Evolutionary conservation across 2,113 vertebrate genomes (phyloP).

Genomic region (Carlito syrichta): DNA sequence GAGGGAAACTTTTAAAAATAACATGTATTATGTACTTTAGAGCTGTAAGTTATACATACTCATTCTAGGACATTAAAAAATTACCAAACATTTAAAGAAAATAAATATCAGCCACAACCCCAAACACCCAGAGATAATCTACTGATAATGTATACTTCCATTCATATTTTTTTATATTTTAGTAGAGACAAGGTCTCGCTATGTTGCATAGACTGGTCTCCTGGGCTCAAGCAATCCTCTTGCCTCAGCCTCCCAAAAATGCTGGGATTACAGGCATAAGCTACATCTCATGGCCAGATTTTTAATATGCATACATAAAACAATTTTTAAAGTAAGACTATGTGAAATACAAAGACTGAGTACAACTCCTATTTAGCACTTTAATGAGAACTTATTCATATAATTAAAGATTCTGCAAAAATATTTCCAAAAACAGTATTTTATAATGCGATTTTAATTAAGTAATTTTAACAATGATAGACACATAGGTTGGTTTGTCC

Average conservation of each 20-base stretch:
- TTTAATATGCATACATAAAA: neutral
- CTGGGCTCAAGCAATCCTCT: neutral
- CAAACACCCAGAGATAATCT: slow-evolving; percentile 27
- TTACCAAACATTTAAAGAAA: slow-evolving; percentile 37
- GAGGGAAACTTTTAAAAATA: slow-evolving; percentile 15
- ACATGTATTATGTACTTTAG: neutral
- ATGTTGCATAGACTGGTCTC: neutral
- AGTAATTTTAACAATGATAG: slow-evolving; percentile 10
- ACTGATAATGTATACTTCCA: neutral
- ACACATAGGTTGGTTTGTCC: neutral
- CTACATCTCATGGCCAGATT: neutral
- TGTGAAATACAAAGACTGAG: neutral
- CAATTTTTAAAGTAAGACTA: slow-evolving; percentile 8
- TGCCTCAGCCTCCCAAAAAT: neutral
- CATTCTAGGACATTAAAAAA: slow-evolving; percentile 42
- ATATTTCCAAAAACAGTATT: slow-evolving; percentile 23
- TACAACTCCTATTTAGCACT: neutral
- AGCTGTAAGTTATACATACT: neutral
- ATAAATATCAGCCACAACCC: neutral
- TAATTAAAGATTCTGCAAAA: slow-evolving; percentile 19
- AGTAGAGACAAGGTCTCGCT: neutral
- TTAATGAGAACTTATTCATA: neutral
- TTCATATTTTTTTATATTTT: neutral
- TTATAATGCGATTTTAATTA: neutral
- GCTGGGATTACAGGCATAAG: neutral